Base-by-base conservation (phyloP, 92 coral and sea anemone genomes). In the Porites rus region DNA sequence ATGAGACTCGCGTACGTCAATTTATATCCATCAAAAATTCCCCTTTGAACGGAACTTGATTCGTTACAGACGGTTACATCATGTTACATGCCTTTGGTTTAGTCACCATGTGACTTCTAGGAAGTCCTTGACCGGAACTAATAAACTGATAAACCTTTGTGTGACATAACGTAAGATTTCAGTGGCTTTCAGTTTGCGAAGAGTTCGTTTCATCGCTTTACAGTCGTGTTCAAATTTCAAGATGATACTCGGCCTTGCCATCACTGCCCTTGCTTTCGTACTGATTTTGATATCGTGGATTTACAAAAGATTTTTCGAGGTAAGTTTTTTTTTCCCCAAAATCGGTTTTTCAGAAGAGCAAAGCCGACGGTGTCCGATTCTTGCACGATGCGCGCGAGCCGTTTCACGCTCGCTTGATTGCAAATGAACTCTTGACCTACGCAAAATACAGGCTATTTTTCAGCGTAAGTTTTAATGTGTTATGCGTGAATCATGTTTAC, bases 261-360 rank as follows among this genome's bases (percentile, higher is more conserved):
- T 85, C 69, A 89, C 92, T 51, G 58, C 65, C 21, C 11, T 70
- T 63, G 73, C 89, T 50, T 13, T 79, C 24, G 24, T 79, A 14
- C 72, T 51, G 64, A 56, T 63, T 77, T 62, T 50, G 21, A 1
- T 79, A 12, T 43, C 74, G 86, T 84, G 89, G 89, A 64, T 68
- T 61, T 69, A 71, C 61, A 89, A 78, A 79, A 24, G 85, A 46
- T 52, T 89, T 52, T 77, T 20, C 12, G 56, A 73, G 86, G 92
- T 84, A 84, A 66, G 86, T 38, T 38, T 38, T 38, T 38, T 24
- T 38, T 38, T 38, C 7, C 46, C 4, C 46, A 38, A 3, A 38
- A 38, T 4, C 46, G 46, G 46, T 38, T 38, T 38, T 38, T 38
- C 46, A 7, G 0, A 38, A 38, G 46, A 0, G 46, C 46, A 38